These are phyloP conservation scores for Tridacna crocea DNA, from an alignment of 2,888 invertebrate species.

Conservation along the genomic window DNA sequence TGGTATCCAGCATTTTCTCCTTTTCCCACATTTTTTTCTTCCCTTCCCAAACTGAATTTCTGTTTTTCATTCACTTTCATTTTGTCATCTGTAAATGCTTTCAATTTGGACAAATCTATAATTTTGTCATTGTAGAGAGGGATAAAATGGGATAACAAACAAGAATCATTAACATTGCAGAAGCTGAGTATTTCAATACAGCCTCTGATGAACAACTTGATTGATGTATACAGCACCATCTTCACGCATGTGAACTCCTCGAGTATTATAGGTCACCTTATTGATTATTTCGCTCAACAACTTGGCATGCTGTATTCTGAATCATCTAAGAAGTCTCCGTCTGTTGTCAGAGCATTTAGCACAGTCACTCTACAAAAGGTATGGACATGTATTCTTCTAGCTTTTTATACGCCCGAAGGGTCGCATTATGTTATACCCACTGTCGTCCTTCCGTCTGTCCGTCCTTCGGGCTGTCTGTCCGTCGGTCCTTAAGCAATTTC, in stretches of 20 bases:
- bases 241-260: constrained; percentile 71
- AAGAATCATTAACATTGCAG: constrained; percentile 37
- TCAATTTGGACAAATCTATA: no score
- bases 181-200: constrained; percentile 40
- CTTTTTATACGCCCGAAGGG: not conserved
- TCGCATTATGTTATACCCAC: not conserved
- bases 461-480: no score
- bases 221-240: constrained; percentile 63
- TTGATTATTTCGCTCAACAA: constrained; percentile 68
- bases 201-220: constrained; percentile 55
- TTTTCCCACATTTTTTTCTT: no score
- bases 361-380: constrained; percentile 74
- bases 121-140: no score
- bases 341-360: constrained; percentile 64
- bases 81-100: no score
- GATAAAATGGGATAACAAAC: no score
- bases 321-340: constrained; percentile 62
- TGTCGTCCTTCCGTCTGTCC: not conserved
- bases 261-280: constrained; percentile 61
- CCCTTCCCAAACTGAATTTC: no score
- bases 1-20: no score
- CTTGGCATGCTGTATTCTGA: constrained; percentile 64
- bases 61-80: no score
- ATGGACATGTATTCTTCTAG: not conserved
- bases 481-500: no score